A percentile compares a stretch with the other conserved stretches of the same genome.
Conservation (phyloP, 2,888 invertebrate genomes). For the Dasypogon diadema region DNA sequence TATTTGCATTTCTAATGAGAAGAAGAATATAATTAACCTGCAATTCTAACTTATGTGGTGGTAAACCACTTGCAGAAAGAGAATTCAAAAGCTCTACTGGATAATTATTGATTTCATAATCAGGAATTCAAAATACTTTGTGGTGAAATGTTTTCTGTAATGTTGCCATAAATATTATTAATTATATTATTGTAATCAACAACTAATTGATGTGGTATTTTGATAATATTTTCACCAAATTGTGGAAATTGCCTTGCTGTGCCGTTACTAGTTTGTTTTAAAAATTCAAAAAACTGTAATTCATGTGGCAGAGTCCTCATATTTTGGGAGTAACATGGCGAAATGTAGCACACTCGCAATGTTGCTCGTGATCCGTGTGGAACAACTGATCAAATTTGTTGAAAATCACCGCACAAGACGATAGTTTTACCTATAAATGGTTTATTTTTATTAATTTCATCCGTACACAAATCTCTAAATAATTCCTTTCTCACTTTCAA, state of each 20-base stretch:
- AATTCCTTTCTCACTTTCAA: too few species aligned
- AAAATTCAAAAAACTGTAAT: conserved; percentile 35
- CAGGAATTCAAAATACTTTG: conserved; percentile 20
- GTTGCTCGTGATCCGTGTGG: neutral
- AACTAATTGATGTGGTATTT: conserved; percentile 25
- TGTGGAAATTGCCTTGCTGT: neutral
- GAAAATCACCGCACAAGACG: conserved; percentile 42
- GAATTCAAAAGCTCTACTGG: conserved; percentile 43
- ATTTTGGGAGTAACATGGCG: conserved; percentile 25
- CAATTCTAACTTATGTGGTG: conserved; percentile 33
- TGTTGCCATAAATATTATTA: conserved; percentile 21
- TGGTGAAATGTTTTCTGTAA: conserved; percentile 5
- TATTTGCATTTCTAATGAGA: conserved; percentile 30
- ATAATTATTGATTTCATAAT: neutral
- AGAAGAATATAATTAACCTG: conserved; percentile 21
- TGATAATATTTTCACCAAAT: conserved; percentile 3
- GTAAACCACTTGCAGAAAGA: neutral
- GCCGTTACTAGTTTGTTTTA: conserved; percentile 22
- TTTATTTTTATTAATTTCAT: neutral
- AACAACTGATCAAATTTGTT: conserved; percentile 44
- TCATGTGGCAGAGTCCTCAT: conserved; percentile 46
- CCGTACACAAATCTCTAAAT: too few species aligned
- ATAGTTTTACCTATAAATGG: conserved; percentile 44
- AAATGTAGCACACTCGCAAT: conserved; percentile 16
- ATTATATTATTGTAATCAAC: conserved; percentile 25